Conservation (phyloP, 2,888 invertebrate genomes). For the Luperina testacea region DNA sequence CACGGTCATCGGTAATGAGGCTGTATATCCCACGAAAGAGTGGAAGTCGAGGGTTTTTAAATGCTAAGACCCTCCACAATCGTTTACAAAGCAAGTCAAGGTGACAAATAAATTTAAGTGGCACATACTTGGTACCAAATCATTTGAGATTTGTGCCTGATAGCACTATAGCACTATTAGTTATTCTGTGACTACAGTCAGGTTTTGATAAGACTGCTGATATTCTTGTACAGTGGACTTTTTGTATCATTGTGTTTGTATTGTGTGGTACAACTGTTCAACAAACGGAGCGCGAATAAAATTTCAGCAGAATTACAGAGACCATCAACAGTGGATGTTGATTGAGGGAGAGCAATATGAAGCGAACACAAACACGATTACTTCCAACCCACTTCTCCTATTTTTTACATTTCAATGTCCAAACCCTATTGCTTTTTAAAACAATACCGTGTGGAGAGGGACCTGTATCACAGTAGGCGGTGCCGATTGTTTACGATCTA, state of each 20-base stretch:
- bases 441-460: not conserved
- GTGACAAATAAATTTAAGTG: not conserved
- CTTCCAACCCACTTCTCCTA: not conserved
- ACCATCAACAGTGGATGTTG: conserved; percentile 45
- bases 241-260: conserved; percentile 28
- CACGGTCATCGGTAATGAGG: too few relatives aligned
- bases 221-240: conserved; percentile 8
- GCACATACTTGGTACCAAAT: not conserved
- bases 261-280: conserved; percentile 17
- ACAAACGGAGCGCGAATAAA: conserved; percentile 47
- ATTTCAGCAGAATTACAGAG: conserved; percentile 43
- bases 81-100: not conserved
- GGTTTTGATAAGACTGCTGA: conserved; percentile 18
- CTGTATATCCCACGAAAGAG: too few relatives aligned
- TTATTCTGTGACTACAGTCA: not conserved
- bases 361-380: conserved; percentile 35
- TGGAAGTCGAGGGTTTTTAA: too few relatives aligned
- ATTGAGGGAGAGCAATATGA: conserved; percentile 43
- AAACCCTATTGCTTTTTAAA: conserved; percentile 29
- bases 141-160: too few relatives aligned
- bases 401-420: too few relatives aligned
- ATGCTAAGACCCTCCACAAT: too few relatives aligned
- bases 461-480: not conserved
- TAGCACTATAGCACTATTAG: too few relatives aligned
- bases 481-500: not conserved